Percentiles rank a stretch among this genome's conserved stretches.
Conservation (phyloP, 2,113 vertebrate species). For the Phrynocephalus versicolor region DNA sequence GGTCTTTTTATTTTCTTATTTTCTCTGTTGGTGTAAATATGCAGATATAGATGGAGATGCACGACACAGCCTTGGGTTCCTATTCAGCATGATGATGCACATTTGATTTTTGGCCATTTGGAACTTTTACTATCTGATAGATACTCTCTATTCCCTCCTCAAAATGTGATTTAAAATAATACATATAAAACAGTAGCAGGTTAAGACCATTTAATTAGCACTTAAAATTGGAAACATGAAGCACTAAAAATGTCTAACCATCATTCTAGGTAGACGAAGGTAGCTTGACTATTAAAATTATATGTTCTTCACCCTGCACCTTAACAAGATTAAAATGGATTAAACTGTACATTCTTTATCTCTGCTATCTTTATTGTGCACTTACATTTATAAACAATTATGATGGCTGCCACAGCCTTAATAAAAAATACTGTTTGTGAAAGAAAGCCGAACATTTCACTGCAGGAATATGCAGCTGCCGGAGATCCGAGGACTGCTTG, state of each 20-base stretch:
- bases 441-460: constrained; percentile 23
- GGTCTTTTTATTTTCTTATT: no score
- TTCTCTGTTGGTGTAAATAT: not conserved
- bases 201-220: constrained; percentile 44
- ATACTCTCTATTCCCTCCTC: constrained; percentile 20
- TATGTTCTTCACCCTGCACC: constrained; percentile 1
- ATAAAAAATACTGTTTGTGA: constrained; percentile 22
- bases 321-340: constrained; percentile 40
- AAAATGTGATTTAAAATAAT: constrained; percentile 36
- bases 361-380: constrained; percentile 31
- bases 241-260: constrained; percentile 2
- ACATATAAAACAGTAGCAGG: constrained; percentile 33
- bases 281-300: constrained; percentile 1
- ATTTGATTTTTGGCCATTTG: constrained; percentile 33
- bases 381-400: constrained; percentile 1
- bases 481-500: constrained; percentile 21
- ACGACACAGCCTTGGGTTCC: constrained; percentile 16
- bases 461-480: constrained; percentile 28
- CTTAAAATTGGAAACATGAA: constrained; percentile 30
- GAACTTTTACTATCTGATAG: constrained; percentile 49
- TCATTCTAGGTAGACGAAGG: constrained; percentile 22
- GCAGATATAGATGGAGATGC: not conserved
- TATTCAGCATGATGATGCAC: constrained; percentile 2
- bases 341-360: constrained; percentile 27
- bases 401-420: constrained; percentile 7